phyloP scores from a whole-genome alignment of 1,140 invertebrate species.

The Platyscapa corneri region DNA sequence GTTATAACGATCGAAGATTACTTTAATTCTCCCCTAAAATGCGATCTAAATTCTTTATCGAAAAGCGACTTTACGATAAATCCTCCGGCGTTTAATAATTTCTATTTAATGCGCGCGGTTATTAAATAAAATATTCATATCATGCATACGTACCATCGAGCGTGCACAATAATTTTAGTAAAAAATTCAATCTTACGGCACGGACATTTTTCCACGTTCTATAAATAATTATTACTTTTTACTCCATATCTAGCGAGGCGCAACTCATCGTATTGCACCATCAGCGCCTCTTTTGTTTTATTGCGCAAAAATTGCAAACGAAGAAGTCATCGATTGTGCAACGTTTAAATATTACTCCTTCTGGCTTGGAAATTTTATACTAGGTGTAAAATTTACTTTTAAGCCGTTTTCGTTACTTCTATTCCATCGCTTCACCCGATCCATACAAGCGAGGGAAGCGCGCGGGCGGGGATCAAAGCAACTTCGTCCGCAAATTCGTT shows the following conservation, averaged over 20 bases:
- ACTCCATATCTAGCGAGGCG: too few species aligned
- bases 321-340: too few species aligned
- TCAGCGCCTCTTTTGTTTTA: not conserved
- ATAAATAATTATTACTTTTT: too few species aligned
- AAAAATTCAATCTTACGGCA: not conserved
- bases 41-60: not conserved
- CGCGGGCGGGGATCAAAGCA: too few species aligned
- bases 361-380: not conserved
- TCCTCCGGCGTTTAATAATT: not conserved
- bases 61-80: not conserved
- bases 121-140: conserved; percentile 1
- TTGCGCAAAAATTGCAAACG: too few species aligned
- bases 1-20: not conserved
- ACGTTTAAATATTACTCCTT: too few species aligned
- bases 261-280: not conserved
- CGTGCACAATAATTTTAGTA: not conserved
- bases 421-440: not conserved
- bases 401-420: not conserved
- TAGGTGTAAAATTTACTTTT: not conserved
- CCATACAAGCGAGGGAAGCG: not conserved
- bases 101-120: not conserved
- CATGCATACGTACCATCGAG: not conserved
- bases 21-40: too few species aligned
- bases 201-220: too few species aligned
- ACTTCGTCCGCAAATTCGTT: not conserved